phyloP scores from a whole-genome alignment of 2,888 invertebrate genomes.

The Meiosimyza decipiens region DNA sequence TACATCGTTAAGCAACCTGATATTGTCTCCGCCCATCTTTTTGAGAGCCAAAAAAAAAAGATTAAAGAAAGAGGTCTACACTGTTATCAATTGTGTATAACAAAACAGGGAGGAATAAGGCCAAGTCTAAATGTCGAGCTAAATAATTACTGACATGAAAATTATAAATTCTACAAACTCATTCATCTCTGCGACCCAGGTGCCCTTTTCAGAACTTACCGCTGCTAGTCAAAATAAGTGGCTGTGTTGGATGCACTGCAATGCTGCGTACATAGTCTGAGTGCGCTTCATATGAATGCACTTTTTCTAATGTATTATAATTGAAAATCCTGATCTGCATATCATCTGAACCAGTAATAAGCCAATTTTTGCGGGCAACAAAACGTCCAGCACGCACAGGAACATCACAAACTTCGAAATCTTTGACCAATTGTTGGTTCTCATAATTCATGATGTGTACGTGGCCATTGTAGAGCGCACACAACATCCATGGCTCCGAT shows the following conservation, averaged over 20 bases:
- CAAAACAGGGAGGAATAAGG: no score
- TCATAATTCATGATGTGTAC: slow-evolving; percentile 99
- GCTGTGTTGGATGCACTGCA: slow-evolving; percentile 96
- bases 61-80: no score
- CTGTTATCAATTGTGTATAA: no score
- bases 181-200: no score
- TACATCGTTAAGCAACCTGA: no score
- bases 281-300: slow-evolving; percentile 97
- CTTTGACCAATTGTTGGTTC: slow-evolving; percentile 88
- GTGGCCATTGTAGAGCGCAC: slow-evolving; percentile 97
- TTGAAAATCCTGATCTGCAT: slow-evolving; percentile 97
- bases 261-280: slow-evolving; percentile 98
- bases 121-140: no score
- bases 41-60: no score
- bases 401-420: slow-evolving; percentile 94
- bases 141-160: no score
- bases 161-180: no score
- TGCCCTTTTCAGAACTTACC: slow-evolving; percentile 72
- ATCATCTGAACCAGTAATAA: slow-evolving; percentile 96
- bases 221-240: slow-evolving; percentile 95
- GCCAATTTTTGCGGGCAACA: slow-evolving; percentile 98
- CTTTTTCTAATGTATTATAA: slow-evolving; percentile 97
- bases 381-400: slow-evolving; percentile 97
- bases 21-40: no score
- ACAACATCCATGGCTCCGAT: slow-evolving; percentile 98